Evolutionary conservation across 2,113 vertebrate species (phyloP).

Genomic region (Anarhynchus alexandrinus): DNA sequence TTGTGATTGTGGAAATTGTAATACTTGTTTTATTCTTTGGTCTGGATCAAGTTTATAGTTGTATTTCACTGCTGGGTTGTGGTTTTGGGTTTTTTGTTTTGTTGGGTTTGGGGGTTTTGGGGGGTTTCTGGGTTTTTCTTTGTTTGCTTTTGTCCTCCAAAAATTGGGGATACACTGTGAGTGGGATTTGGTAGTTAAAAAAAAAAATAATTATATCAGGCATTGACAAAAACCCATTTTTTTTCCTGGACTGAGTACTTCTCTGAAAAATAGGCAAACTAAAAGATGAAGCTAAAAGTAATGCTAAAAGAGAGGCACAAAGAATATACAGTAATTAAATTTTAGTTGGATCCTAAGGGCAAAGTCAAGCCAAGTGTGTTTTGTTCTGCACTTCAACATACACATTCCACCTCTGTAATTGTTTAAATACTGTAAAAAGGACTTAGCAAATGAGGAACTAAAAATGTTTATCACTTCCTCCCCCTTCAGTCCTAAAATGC

Average conservation of each 20-base stretch:
- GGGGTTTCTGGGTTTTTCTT: neutral
- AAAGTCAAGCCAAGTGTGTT: neutral
- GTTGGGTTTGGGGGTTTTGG: neutral
- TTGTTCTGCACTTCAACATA: neutral
- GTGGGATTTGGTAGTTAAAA: neutral
- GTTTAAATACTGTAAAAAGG: neutral
- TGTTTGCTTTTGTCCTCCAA: neutral
- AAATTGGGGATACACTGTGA: accelerated
- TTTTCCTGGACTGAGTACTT: neutral
- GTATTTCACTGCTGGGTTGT: neutral
- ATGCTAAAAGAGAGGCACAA: neutral
- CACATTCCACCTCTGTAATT: neutral
- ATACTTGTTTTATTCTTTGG: neutral
- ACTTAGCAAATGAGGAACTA: neutral
- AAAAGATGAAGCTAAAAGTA: neutral
- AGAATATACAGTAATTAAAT: neutral
- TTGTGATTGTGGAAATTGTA: neutral
- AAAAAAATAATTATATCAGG: neutral
- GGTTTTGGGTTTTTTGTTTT: neutral
- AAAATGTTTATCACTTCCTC: neutral
- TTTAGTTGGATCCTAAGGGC: neutral
- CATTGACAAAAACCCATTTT: accelerated
- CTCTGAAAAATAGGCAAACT: neutral
- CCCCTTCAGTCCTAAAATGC: neutral
- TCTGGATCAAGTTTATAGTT: neutral